A percentile compares a stretch with the other conserved stretches of the same genome.
phyloP scores from a whole-genome alignment of 2,888 invertebrate genomes.

The Aleiodes alternator region DNA sequence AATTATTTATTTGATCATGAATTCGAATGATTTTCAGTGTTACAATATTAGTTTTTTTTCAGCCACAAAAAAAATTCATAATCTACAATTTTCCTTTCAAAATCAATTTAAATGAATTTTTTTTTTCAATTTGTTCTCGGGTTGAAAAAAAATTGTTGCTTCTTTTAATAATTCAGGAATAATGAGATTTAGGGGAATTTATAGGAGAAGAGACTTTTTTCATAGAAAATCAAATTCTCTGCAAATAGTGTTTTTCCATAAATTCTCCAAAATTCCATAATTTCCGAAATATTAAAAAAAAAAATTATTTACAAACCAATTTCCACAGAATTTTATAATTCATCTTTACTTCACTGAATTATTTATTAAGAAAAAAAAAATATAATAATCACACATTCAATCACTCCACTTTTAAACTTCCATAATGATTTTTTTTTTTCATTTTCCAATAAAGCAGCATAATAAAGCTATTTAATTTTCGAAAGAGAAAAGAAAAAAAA shows the following conservation, averaged over 20 bases:
- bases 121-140: too few species aligned
- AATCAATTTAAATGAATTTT: constrained; percentile 34
- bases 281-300: too few species aligned
- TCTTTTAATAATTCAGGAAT: too few species aligned
- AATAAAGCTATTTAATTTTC: constrained; percentile 50
- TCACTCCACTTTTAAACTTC: constrained; percentile 27
- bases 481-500: constrained; percentile 40
- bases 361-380: not conserved
- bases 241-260: too few species aligned
- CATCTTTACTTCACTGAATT: constrained; percentile 8
- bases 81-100: constrained; percentile 40
- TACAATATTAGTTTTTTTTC: constrained; percentile 42
- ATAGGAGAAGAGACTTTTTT: too few species aligned
- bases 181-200: too few species aligned
- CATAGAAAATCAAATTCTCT: too few species aligned
- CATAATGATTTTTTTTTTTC: constrained; percentile 40
- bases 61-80: constrained; percentile 36
- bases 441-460: constrained; percentile 45
- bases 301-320: not conserved
- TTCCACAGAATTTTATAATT: constrained; percentile 46
- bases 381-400: constrained; percentile 5
- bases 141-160: too few species aligned
- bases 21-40: constrained; percentile 52
- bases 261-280: too few species aligned
- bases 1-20: constrained; percentile 64